Evolutionary conservation across 2,113 vertebrate genomes (phyloP), one percentile per base, ranked within the genome.

Genomic region (Cyprinodon variegatus): DNA sequence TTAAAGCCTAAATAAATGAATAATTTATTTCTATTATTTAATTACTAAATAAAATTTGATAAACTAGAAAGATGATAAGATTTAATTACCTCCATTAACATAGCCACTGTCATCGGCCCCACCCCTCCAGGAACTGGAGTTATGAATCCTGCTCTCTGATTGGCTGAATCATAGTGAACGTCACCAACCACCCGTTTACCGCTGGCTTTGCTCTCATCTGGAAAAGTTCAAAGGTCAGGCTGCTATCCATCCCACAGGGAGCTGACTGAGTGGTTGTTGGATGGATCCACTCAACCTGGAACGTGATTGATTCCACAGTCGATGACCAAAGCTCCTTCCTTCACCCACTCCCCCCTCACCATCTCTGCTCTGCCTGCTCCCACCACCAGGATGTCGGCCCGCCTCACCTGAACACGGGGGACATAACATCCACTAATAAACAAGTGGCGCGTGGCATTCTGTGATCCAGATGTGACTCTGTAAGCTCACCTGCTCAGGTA

Each of bases 41-140:
- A 22, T 45, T 59, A 12, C n/a, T 43, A 22, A 29, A 22, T 61
- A 11, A 37, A 71, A 61, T 48, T 12, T 13, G 22, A 37, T 5
- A 2, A 60, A 29, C 46, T 7, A 9, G 4, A n/a, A 64, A 43
- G 2, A 22, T 22, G 39, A 29, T 66, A 36, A 53, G n/a, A 65
- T 11, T 12, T 12, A 40, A 8, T 9, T n/a, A 65, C 98, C 96
- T 98, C 94, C 97, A 99, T 99, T 5, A 99, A 89, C 97, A 99
- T 99, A n/a, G 96, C 97, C 50, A 99, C 98, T 0, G 98, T 99
- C 98, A 99, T 99, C 2, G 97, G 98, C 63, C 98, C 98, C 13
- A 99, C 97, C 0, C 97, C 98, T 4, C 98, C 98, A 2, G 98
- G 98, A 36, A 99, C 98, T 0, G 98, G 97, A 1, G 98, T 99